Base-by-base conservation (phyloP, 1,140 invertebrate genomes). In the Drosophila ogumai region DNA sequence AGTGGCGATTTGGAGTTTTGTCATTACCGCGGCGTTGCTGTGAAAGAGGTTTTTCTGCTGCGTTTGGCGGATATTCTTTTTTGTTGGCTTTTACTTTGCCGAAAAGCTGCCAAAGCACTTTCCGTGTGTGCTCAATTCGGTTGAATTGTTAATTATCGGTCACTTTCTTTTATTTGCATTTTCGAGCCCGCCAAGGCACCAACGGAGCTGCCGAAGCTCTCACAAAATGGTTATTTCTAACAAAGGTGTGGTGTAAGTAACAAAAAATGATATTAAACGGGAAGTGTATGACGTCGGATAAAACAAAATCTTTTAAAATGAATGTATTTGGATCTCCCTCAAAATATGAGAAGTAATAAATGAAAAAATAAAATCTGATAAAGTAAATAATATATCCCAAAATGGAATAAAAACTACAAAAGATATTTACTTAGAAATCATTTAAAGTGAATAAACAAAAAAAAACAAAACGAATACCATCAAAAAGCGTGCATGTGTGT, bases 101-200 rank as follows among this genome's bases (percentile, higher is more conserved):
- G 2, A 72, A 66, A 61, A 50, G 81, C 81, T 72, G 59, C 15
- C 25, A 12, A 19, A 65, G 81, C 81, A 85, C 12, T 77, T 84
- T 84, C 49, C 31, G 25, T 50, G 44, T 80, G 81, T 60, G 55
- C 81, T 36, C 59, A 75, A 80, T 84, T 81, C 52, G 15, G 52
- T 46, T 46, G 25, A 57, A 58, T 72, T 56, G 38, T 64, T 58
- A 32, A 46, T 52, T 82, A 69, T 82, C 56, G 69, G 17, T 32
- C 19, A 2, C 28, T 84, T 80, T 84, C 72, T 77, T 84, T 84
- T 84, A 84, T 68, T 84, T 63, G 63, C 41, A 25, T 59, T 61
- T 77, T 67, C 73, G 81, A 65, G 32, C 38, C 46, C 31, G 31
- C 3, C 8, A 19, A 38, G 36, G 19, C 59, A 57, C 31, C 47